A percentile compares a stretch with the other conserved stretches of the same genome.
Conservation (phyloP, 2,797 vertebrate species). For the Hapalemur alaotrensis region DNA sequence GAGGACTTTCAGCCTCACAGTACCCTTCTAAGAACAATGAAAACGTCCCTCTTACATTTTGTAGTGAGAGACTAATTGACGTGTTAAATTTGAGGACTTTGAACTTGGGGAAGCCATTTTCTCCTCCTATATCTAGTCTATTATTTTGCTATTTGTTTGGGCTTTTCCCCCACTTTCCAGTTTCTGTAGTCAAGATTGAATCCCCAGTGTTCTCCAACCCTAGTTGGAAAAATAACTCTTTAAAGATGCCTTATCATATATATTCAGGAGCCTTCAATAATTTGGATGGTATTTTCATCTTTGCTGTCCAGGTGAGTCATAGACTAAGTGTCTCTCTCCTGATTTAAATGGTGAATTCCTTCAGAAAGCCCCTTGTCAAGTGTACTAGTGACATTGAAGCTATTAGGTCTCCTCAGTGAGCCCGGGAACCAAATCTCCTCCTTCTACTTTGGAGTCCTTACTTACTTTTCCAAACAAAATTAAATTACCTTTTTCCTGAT, state of each 20-base stretch:
- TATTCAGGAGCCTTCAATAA: neutral
- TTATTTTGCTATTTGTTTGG: neutral
- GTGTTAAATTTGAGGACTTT: neutral
- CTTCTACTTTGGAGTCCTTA: neutral
- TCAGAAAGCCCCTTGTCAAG: neutral
- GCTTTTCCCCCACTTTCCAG: neutral
- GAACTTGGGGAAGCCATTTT: neutral
- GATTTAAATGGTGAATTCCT: neutral
- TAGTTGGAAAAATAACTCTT: neutral
- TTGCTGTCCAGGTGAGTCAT: neutral
- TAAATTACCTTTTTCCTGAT: neutral
- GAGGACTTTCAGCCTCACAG: neutral
- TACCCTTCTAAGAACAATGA: neutral
- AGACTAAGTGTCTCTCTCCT: neutral
- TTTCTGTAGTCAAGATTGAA: neutral
- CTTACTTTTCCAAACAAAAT: neutral
- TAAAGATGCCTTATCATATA: neutral
- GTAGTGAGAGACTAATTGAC: neutral
- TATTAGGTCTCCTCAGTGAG: neutral
- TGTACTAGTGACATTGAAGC: neutral
- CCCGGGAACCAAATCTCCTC: neutral
- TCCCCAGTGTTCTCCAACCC: neutral
- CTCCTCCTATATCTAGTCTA: neutral
- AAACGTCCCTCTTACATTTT: neutral
- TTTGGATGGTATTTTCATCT: neutral